phyloP scores from a whole-genome alignment of 2,113 vertebrate species.

The Ibidorhyncha struthersii region DNA sequence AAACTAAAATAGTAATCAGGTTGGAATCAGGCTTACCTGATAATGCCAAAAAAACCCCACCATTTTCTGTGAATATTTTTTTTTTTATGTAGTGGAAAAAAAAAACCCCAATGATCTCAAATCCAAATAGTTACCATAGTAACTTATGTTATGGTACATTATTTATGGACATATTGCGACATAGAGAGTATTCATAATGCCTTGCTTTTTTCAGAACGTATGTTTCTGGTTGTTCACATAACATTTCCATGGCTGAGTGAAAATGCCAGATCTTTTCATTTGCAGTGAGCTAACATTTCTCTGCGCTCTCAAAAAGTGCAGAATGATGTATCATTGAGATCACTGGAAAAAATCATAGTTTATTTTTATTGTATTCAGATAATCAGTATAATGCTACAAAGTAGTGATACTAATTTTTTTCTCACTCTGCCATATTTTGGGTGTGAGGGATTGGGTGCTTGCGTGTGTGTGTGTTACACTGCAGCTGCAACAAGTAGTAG shows the following conservation, averaged over 20 bases:
- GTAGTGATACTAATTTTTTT: neutral
- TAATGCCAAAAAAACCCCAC: neutral
- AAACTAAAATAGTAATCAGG: neutral
- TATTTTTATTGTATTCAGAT: neutral
- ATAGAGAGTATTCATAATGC: neutral
- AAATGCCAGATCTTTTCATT: neutral
- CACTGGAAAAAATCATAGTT: neutral
- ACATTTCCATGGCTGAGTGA: neutral
- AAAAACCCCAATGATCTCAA: neutral
- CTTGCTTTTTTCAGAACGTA: neutral
- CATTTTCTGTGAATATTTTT: neutral
- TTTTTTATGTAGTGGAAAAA: neutral
- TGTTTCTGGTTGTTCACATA: neutral
- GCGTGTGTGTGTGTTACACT: no score
- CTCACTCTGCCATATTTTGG: accelerated
- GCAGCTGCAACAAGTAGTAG: neutral
- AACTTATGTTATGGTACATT: slow-evolving; percentile 10
- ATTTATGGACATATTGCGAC: slow-evolving; percentile 19
- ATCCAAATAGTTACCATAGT: slow-evolving; percentile 37
- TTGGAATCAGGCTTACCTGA: neutral
- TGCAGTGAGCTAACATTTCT: neutral
- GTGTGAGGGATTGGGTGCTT: neutral
- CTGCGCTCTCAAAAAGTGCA: neutral
- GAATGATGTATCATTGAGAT: neutral
- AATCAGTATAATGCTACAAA: neutral